A percentile compares a stretch with the other conserved stretches of the same genome.
Evolutionary conservation across 2,797 vertebrate genomes (phyloP).

Genomic region (Enteromius viviparus): DNA sequence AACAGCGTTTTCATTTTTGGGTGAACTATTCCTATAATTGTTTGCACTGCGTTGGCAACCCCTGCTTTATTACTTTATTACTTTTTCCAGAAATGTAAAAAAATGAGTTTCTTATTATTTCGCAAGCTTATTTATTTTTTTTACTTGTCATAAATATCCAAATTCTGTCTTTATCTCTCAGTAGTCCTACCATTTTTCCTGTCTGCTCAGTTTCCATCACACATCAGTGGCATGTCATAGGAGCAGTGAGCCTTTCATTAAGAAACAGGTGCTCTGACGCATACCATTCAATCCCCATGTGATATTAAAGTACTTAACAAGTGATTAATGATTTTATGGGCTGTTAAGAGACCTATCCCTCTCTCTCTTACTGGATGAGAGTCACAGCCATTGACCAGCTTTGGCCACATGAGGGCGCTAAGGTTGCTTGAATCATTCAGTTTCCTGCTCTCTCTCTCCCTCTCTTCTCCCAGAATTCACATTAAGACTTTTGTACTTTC

Average conservation of each 20-base stretch:
- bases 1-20: too few species aligned
- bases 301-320: slow-evolving; percentile 34
- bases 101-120: background rate
- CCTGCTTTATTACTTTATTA: background rate
- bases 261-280: slow-evolving; percentile 36
- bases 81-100: background rate
- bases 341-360: slow-evolving; percentile 20
- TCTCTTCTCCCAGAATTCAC: background rate
- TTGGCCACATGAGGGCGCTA: slow-evolving; percentile 80
- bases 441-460: background rate
- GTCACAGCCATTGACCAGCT: slow-evolving; percentile 42
- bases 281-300: slow-evolving; percentile 26
- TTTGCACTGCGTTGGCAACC: background rate
- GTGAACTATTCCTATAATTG: too few species aligned
- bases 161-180: background rate
- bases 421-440: slow-evolving; percentile 42
- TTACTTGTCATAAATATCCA: background rate
- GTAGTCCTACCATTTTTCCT: background rate
- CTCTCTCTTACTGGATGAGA: background rate
- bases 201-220: background rate
- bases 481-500: background rate
- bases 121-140: too few species aligned
- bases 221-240: background rate
- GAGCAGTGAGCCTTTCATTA: slow-evolving; percentile 11
- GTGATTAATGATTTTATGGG: slow-evolving; percentile 35